phyloP scores from a whole-genome alignment of 2,797 vertebrate species.

The Sebastes minor region DNA sequence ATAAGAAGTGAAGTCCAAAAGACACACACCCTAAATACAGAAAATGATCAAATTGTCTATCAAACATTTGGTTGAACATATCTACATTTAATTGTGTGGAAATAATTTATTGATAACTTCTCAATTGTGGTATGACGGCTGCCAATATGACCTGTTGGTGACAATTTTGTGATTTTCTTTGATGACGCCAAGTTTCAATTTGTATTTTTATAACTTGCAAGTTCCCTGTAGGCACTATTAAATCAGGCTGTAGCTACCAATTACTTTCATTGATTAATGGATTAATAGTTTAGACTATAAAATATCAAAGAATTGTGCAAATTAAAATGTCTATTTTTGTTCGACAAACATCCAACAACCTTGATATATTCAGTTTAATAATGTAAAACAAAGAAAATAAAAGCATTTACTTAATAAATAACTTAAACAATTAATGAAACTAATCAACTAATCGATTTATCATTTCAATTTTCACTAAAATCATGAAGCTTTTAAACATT shows the following conservation, averaged over 20 bases:
- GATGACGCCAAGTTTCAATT: background rate
- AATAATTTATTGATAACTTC: background rate
- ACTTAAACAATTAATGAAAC: background rate
- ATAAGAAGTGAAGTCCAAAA: background rate
- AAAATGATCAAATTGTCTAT: background rate
- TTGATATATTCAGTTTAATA: background rate
- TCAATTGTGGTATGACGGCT: background rate
- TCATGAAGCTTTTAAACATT: background rate
- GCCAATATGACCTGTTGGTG: rapidly evolving
- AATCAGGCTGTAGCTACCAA: too few species aligned
- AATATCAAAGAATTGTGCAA: background rate
- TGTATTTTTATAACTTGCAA: background rate
- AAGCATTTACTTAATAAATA: background rate
- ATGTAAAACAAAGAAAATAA: background rate
- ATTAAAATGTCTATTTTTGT: background rate
- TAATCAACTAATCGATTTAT: background rate
- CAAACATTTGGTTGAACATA: background rate
- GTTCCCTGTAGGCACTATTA: background rate
- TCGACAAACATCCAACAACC: background rate
- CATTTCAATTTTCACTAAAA: background rate
- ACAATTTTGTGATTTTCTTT: background rate
- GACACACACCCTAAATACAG: background rate
- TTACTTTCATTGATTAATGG: background rate
- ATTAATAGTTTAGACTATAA: background rate
- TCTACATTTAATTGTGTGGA: background rate